Evolutionary conservation across 2,888 invertebrate species (phyloP), one percentile per base, ranked within the genome.

Genomic region (Torymus auratus): DNA sequence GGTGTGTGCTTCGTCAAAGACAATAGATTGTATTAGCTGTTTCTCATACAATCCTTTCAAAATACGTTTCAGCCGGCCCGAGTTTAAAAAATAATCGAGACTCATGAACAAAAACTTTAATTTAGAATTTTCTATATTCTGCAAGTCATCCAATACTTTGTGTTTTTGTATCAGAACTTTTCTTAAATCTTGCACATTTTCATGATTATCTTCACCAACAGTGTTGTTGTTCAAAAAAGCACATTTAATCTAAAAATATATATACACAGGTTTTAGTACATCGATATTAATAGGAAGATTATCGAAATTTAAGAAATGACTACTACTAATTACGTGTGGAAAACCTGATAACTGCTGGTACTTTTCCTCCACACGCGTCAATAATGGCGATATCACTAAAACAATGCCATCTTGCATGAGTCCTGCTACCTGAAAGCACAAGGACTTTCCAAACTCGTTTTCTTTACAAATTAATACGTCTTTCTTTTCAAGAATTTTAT

Each of bases 361-460:
- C 55, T 80, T 75, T 15, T 76, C 60, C 20, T 76, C 68, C 2
- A 61, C 20, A 14, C 75, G 71, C 10, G 76, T 61, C 5, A 4
- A 4, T 12, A 14, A 62, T 2, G 50, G 50, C n/a, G 76, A 55
- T 15, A 80, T 14, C 12, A 80, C 60, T 2, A 80, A 20, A 3
- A 71, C 60, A 12, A 80, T 23, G 3, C 80, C 80, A 13, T 50
- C 13, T 52, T 62, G 58, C 62, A 80, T 61, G 0, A 76, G 17
- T 0, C 80, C 71, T 15, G 76, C n/a, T 28, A 80, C 67, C 20
- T 80, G 80, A 23, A 53, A 76, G 41, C 76, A 80, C n/a, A 80
- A 20, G 7, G 80, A 67, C 23, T 76, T 80, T 20, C 76, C 80
- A 58, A 71, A 80, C 14, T 56, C 68, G 20, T 15, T 55, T 71